Percentiles rank a stretch among this genome's conserved stretches.
These are phyloP conservation scores for Morphnarchus princeps DNA, from an alignment of 2,113 vertebrate genomes.

Conservation along the genomic window DNA sequence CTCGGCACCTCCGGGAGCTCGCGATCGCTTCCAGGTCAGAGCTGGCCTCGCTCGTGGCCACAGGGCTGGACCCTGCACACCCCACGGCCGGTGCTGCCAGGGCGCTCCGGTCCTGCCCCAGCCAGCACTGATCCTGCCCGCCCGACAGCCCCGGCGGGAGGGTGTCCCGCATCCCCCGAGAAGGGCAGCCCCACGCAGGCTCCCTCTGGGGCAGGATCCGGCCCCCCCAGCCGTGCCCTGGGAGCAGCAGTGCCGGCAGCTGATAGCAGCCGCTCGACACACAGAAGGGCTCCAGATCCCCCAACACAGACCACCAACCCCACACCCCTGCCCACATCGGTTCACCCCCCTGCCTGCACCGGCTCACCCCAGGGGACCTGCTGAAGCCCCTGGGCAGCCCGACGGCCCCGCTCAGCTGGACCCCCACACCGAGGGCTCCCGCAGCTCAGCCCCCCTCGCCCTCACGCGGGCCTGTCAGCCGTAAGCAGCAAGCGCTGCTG, in stretches of 20 bases:
- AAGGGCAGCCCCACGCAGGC: background rate
- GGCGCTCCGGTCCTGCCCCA: background rate
- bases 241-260: background rate
- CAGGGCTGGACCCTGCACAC: background rate
- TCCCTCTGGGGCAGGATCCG: background rate
- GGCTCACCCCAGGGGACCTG: background rate
- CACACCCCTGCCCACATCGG: background rate
- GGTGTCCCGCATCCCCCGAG: background rate
- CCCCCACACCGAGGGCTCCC: background rate
- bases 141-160: accelerated
- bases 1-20: constrained; percentile 29
- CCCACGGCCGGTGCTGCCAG: accelerated
- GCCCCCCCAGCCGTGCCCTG: background rate
- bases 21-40: constrained; percentile 48
- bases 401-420: accelerated
- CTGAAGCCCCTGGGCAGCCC: background rate
- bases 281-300: background rate
- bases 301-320: accelerated
- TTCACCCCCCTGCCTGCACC: background rate
- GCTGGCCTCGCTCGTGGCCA: background rate
- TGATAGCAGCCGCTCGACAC: background rate
- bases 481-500: background rate
- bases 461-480: background rate
- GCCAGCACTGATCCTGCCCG: background rate
- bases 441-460: background rate